Evolutionary conservation across 2,888 invertebrate species (phyloP).

Genomic region (Arenicola marina): DNA sequence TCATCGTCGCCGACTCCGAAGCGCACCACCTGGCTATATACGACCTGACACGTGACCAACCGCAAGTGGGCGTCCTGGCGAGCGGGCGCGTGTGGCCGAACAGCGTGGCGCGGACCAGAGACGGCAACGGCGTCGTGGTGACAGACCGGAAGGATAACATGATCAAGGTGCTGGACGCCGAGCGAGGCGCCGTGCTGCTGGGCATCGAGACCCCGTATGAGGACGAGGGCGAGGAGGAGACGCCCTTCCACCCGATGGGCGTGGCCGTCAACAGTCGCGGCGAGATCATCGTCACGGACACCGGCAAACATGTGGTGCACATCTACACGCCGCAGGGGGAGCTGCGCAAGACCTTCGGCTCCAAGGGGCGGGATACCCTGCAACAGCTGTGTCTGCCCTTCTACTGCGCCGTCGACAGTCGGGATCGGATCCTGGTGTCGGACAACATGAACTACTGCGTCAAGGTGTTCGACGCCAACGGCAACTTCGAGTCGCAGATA

Average conservation of each 20-base stretch:
- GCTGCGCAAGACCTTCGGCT: slow-evolving; percentile 43
- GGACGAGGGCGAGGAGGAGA: slow-evolving; percentile 30
- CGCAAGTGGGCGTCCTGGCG: neutral
- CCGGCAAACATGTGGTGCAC: slow-evolving; percentile 49
- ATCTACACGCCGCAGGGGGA: slow-evolving; percentile 45
- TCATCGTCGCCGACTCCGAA: slow-evolving; percentile 29
- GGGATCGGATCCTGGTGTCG: slow-evolving; percentile 43
- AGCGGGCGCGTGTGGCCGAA: neutral
- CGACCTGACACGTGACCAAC: slow-evolving; percentile 5
- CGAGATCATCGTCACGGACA: slow-evolving; percentile 48
- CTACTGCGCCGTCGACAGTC: slow-evolving; percentile 15
- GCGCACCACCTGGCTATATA: slow-evolving; percentile 21
- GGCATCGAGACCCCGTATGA: slow-evolving; percentile 5
- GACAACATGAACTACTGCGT: slow-evolving; percentile 38
- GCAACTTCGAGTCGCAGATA: slow-evolving; percentile 23
- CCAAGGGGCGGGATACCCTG: slow-evolving; percentile 18
- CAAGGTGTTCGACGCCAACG: slow-evolving; percentile 44
- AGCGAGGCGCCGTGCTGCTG: slow-evolving; percentile 12
- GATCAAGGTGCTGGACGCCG: slow-evolving; percentile 24
- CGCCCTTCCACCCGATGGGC: slow-evolving; percentile 44
- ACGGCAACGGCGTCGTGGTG: neutral
- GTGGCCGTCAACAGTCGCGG: slow-evolving; percentile 43
- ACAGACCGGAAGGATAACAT: slow-evolving; percentile 9
- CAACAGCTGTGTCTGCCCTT: slow-evolving; percentile 22
- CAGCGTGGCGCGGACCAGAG: neutral